A percentile compares a stretch with the other conserved stretches of the same genome.
phyloP scores from a whole-genome alignment of 2,113 vertebrate species.

The Tetrax tetrax region DNA sequence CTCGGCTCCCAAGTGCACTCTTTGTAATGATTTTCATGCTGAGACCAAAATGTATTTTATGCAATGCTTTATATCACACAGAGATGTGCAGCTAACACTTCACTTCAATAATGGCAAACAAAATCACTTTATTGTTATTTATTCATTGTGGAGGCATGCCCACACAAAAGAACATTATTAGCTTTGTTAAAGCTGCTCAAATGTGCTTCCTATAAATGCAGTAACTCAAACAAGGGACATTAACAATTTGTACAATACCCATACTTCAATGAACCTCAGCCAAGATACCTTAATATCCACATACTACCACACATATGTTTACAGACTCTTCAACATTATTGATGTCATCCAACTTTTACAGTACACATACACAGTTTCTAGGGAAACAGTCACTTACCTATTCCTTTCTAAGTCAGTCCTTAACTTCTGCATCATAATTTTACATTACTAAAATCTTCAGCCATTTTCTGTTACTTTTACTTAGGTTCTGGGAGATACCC shows the following conservation, averaged over 20 bases:
- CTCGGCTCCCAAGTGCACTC: constrained; percentile 38
- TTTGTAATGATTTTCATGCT: constrained; percentile 44
- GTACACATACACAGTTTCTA: not conserved
- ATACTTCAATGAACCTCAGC: not conserved
- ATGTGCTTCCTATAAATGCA: not conserved
- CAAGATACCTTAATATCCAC: not conserved
- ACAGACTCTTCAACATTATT: not conserved
- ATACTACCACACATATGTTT: not conserved
- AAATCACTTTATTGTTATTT: constrained; percentile 39
- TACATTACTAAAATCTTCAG: not conserved
- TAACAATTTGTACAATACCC: not conserved
- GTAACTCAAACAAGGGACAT: not conserved
- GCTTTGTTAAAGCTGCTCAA: constrained; percentile 1
- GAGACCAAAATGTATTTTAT: constrained; percentile 47
- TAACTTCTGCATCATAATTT: not conserved
- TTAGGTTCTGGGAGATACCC: not conserved
- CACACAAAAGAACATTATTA: constrained; percentile 47
- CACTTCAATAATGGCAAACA: constrained; percentile 43
- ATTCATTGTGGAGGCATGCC: constrained; percentile 43
- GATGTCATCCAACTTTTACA: not conserved
- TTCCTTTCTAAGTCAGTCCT: not conserved
- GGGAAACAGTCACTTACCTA: not conserved
- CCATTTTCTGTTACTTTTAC: not conserved
- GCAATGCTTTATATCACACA: constrained; percentile 29
- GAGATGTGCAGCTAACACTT: constrained; percentile 48